These are phyloP conservation scores for Lepidothrix coronata DNA, from an alignment of 2,113 vertebrate species.

Conservation along the genomic window DNA sequence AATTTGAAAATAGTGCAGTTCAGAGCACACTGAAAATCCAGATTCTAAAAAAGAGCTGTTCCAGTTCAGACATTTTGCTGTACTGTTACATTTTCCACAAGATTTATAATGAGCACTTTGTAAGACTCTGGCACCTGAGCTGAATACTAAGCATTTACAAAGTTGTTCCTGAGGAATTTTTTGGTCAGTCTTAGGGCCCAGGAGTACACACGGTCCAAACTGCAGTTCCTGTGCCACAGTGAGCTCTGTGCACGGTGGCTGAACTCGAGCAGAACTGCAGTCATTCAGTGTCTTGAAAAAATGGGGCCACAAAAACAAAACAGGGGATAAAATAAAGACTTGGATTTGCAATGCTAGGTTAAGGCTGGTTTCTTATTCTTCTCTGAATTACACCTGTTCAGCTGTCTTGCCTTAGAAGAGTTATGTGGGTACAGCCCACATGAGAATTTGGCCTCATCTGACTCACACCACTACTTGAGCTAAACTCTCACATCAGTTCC, in stretches of 20 bases:
- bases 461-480: not conserved
- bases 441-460: not conserved
- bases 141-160: not conserved
- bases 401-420: fast-evolving
- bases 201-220: not conserved
- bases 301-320: not conserved
- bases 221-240: not conserved
- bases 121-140: conserved; percentile 40
- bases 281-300: not conserved
- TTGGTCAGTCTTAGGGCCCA: not conserved
- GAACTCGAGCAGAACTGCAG: not conserved
- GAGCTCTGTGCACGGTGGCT: not conserved
- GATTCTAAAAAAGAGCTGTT: not conserved
- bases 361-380: not conserved
- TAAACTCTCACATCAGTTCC: not conserved
- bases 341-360: not conserved
- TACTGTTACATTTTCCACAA: conserved; percentile 50
- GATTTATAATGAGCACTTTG: conserved; percentile 46
- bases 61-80: not conserved
- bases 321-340: not conserved
- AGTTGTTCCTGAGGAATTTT: not conserved
- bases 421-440: not conserved
- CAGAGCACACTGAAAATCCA: not conserved
- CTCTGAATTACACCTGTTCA: conserved; percentile 9
- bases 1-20: not conserved